Evolutionary conservation across 2,797 vertebrate species (phyloP).

Genomic region (Eutrigla gurnardus): DNA sequence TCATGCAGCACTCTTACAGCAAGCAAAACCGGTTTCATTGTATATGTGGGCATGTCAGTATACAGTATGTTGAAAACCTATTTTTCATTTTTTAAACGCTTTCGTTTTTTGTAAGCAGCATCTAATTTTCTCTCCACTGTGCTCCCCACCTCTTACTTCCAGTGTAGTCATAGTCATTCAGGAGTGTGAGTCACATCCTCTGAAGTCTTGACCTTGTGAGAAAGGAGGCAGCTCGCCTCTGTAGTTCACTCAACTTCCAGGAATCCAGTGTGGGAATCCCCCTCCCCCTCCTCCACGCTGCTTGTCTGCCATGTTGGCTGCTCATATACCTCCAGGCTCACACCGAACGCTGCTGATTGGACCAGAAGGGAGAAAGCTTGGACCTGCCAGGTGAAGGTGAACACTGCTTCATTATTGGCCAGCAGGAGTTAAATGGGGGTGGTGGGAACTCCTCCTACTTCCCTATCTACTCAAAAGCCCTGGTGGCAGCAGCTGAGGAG

Average conservation of each 20-base stretch:
- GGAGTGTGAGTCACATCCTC: slow-evolving; percentile 66
- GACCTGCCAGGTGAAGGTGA: slow-evolving; percentile 78
- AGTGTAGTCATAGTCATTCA: slow-evolving; percentile 14
- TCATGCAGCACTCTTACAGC: background rate
- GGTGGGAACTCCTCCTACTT: slow-evolving; percentile 47
- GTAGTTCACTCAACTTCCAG: slow-evolving; percentile 66
- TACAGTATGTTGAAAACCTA: background rate
- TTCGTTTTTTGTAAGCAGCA: background rate
- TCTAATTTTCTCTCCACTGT: background rate
- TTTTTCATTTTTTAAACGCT: no score
- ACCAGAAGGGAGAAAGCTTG: slow-evolving; percentile 1
- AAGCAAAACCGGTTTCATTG: background rate
- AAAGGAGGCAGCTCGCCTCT: slow-evolving; percentile 47
- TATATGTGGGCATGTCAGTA: no score
- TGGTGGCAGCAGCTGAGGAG: slow-evolving; percentile 36
- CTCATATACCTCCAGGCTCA: slow-evolving; percentile 33
- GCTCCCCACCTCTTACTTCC: background rate
- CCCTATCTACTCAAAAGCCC: slow-evolving; percentile 41
- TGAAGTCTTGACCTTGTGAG: slow-evolving; percentile 56
- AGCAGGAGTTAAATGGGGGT: slow-evolving; percentile 36
- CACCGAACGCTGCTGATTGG: slow-evolving; percentile 40
- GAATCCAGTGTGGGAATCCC: slow-evolving; percentile 69
- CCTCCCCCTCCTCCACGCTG: background rate
- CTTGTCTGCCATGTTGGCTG: slow-evolving; percentile 23
- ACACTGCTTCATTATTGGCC: slow-evolving; percentile 66